Evolutionary conservation across 2,113 vertebrate species (phyloP).

Genomic region (Cheirogaleus medius): DNA sequence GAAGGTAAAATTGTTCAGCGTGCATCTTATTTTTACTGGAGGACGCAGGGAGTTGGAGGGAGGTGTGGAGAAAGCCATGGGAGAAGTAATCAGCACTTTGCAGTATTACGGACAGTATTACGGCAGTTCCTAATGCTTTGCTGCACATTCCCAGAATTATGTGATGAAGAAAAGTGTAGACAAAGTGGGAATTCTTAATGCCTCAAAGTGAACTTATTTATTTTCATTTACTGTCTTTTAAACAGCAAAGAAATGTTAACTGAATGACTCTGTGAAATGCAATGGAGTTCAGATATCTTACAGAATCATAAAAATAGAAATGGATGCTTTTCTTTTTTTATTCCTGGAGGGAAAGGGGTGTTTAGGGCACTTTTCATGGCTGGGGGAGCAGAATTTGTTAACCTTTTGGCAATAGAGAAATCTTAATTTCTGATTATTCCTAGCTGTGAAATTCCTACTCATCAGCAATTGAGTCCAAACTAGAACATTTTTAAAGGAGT

Average conservation of each 20-base stretch:
- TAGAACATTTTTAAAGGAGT: background rate
- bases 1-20: background rate
- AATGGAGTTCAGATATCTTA: background rate
- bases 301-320: background rate
- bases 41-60: background rate
- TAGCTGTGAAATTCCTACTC: background rate
- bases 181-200: background rate
- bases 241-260: background rate
- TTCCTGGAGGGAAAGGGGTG: background rate
- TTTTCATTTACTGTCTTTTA: background rate
- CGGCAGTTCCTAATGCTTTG: background rate
- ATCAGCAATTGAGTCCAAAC: constrained; percentile 3
- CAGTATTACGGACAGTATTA: background rate
- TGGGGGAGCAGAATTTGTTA: background rate
- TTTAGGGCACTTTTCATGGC: background rate
- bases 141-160: background rate
- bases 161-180: background rate
- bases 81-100: background rate
- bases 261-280: background rate
- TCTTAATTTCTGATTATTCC: background rate
- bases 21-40: background rate
- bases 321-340: background rate
- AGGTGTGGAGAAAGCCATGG: background rate
- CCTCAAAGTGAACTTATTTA: background rate
- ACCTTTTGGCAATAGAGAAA: background rate